Percentiles rank a stretch among this genome's conserved stretches.
Conservation (phyloP, 2,113 vertebrate species). For the Nyctereutes procyonoides region DNA sequence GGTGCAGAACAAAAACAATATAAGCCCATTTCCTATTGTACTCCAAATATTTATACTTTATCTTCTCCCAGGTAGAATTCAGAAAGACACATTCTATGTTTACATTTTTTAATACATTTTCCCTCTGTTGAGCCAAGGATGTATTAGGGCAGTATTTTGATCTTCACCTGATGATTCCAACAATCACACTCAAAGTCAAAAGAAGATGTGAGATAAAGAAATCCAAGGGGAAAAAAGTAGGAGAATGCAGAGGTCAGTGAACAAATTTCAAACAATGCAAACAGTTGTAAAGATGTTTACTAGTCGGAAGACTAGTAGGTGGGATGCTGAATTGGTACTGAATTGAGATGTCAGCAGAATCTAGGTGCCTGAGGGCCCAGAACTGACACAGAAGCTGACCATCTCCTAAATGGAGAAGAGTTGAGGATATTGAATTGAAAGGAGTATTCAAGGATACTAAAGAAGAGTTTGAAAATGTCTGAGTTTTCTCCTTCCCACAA, state of each 20-base stretch:
- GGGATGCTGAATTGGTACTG: neutral
- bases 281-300: neutral
- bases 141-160: neutral
- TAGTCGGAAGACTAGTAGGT: neutral
- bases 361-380: neutral
- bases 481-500: neutral
- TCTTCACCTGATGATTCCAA: neutral
- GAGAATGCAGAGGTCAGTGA: neutral
- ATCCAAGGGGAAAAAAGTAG: neutral
- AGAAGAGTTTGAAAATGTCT: neutral
- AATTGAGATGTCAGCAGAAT: neutral
- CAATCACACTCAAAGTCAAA: neutral
- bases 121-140: neutral
- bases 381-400: neutral
- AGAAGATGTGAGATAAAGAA: neutral
- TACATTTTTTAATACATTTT: neutral
- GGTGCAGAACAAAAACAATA: neutral
- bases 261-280: neutral
- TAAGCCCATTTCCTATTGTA: neutral
- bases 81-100: neutral
- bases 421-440: neutral
- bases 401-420: neutral
- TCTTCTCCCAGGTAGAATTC: neutral
- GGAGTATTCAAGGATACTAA: neutral
- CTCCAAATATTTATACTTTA: neutral